Base-by-base conservation (phyloP, 2,797 vertebrate species). In the Kryptopterus vitreolus region DNA sequence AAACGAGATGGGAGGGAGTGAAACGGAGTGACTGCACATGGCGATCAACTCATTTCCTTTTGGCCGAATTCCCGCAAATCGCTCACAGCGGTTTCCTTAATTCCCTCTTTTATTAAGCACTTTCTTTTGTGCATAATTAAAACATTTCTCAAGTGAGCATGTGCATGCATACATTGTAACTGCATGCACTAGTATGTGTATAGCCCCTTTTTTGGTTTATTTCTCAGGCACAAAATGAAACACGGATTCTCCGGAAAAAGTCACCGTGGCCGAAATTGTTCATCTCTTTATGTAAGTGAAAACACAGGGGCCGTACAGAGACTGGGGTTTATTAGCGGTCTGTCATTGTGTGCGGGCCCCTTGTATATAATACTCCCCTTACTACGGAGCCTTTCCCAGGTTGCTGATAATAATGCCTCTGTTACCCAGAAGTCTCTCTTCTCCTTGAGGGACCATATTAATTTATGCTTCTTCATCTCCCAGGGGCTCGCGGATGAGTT, bases 11-110 rank as follows among this genome's bases (percentile, higher is more conserved):
- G 89, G 90, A 76, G 78, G 77, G 53, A 70, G 66, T 79, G 82
- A 84, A 84, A 82, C 83, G 77, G 85, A 85, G 80, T 90, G 86
- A 81, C 85, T 84, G 79, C 91, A 91, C 89, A 87, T 88, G 88
- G 85, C 90, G 81, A 90, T 90, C 93, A 92, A 95, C 94, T 94
- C 92, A 92, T 96, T 96, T 94, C 93, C 95, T 98, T 96, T 95
- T 96, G 94, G 96, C 92, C 88, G 95, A 95, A 96, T 96, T 96
- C 95, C 95, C 93, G 87, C 93, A 94, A n/a, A 96, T 95, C 90
- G 89, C 95, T 95, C 92, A 88, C 93, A 93, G 92, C 92, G 88
- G 95, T 96, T 94, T 92, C 94, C 94, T 95, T 94, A 94, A 96
- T 94, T 95, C 94, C 94, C 89, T 92, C 89, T 91, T 93, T 94